A percentile compares a stretch with the other conserved stretches of the same genome.
phyloP scores from a whole-genome alignment of 2,888 invertebrate species.

The Ochropleura leucogaster region DNA sequence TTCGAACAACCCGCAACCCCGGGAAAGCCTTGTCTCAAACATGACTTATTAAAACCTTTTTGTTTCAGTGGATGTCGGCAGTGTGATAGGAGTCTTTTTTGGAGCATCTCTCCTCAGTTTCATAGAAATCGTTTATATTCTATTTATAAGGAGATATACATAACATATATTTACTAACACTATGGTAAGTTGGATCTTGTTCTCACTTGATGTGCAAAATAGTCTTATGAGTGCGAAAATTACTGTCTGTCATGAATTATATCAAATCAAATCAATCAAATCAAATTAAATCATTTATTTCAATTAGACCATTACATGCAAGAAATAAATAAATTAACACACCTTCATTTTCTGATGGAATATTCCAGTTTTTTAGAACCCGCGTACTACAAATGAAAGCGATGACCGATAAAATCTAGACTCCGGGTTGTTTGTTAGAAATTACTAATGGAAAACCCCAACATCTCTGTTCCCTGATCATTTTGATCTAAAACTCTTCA shows the following conservation, averaged over 20 bases:
- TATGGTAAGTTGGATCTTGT: not conserved
- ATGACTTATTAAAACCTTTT: not conserved
- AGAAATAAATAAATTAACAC: not conserved
- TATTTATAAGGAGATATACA: constrained; percentile 78
- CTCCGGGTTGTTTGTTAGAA: not conserved
- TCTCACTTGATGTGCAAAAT: not conserved
- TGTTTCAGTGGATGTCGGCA: constrained; percentile 91
- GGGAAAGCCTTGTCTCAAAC: not conserved
- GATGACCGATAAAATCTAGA: not conserved
- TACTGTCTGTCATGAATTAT: too few species aligned
- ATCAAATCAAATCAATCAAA: too few species aligned
- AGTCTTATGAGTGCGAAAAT: too few species aligned
- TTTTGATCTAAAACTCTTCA: too few species aligned
- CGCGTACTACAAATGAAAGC: not conserved
- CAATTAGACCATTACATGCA: too few species aligned
- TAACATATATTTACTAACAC: not conserved
- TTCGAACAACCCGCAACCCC: too few species aligned
- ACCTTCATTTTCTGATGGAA: not conserved
- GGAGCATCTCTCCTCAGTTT: constrained; percentile 91
- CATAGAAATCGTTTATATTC: constrained; percentile 89
- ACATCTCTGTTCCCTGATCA: not conserved
- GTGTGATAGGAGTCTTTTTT: constrained; percentile 91
- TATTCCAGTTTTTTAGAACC: too few species aligned
- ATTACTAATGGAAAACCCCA: not conserved
- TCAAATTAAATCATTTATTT: too few species aligned